Evolutionary conservation across 2,797 vertebrate genomes (phyloP), one percentile per base, ranked within the genome.

Genomic region (Erethizon dorsatum): DNA sequence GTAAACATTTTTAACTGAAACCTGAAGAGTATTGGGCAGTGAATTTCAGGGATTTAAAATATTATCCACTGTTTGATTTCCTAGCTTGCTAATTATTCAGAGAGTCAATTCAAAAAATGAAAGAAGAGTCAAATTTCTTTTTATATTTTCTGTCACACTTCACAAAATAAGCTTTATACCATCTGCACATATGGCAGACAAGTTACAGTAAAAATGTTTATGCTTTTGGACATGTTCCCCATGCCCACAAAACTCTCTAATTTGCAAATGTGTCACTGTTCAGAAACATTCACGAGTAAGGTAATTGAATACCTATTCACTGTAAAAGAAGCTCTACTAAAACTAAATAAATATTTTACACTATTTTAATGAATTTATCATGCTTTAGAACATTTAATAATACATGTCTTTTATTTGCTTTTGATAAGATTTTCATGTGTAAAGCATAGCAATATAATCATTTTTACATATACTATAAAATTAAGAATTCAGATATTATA

Each of bases 141-240:
- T 83, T 79, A 95, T 92, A 91, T n/a, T 84, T 96, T 86, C 71
- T 33, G 83, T 94, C 83, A 87, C 54, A 95, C 95, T 94, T 96
- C 52, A 88, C 88, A 90, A 96, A 96, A 88, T n/a, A 88, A 61
- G 47, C 73, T 86, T 90, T 67, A 50, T 50, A 69, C 85, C 65
- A 83, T 88, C 82, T 92, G 87, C 67, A 65, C 61, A 33, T 80
- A 91, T 52, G 77, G 73, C 50, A 83, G 69, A 95, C 33, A 85
- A 71, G 50, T 86, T 63, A 78, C 8, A 52, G 57, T 67, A 59
- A 96, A 97, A 89, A 80, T 83, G 57, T 82, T 96, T 88, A 91
- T 47, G 17, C 11, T 78, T 89, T 96, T 83, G 61, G 83, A 50
- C 89, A 50, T 22, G 28, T 61, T 93, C 52, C 73, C 78, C 11